Evolutionary conservation across 2,797 vertebrate species (phyloP), one percentile per base, ranked within the genome.

Genomic region (Falco novaeseelandiae): DNA sequence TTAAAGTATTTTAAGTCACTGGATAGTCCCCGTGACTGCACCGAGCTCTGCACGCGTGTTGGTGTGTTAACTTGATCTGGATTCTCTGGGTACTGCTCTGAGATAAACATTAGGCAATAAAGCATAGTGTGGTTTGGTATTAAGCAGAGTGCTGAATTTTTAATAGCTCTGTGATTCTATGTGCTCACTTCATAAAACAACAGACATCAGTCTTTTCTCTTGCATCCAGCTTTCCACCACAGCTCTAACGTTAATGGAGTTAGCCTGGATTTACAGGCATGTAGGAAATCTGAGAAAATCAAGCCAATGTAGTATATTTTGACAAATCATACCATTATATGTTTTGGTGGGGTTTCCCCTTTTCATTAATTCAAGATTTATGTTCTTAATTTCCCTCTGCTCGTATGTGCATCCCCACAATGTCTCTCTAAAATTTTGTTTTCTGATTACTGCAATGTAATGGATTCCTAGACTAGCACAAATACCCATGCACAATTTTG

Each of bases 31-130:
- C 18, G 36, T 58, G 62, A 22, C n/a, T 54, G 63, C 79, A 2
- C 20, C 0, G 1, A 54, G 66, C 79, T 69, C 69, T 29, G 38
- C 66, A 18, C 2, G 1, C 2, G 0, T 2, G 2, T 30, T 40
- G 14, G 36, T 29, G 51, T 3, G 2, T 25, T 87, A 57, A 19
- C 46, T 79, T 61, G 29, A 46, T 2, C 46, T 48, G 77, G 38
- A n/a, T 69, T 51, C 76, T 86, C 80, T 52, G 66, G 67, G 77
- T 61, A 12, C 18, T 32, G 8, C 77, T 22, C 36, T 3, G 65
- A 36, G 54, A 72, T 49, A 21, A 87, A 48, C 55, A 16, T 48
- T 10, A 57, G 66, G 48, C 67, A 61, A 36, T 59, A 55, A 89
- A 94, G 48, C 58, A 32, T 25, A 14, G 23, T 15, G 44, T 27